A percentile compares a stretch with the other conserved stretches of the same genome.
Evolutionary conservation across 2,888 invertebrate genomes (phyloP).

Genomic region (Eupithecia vulgata): DNA sequence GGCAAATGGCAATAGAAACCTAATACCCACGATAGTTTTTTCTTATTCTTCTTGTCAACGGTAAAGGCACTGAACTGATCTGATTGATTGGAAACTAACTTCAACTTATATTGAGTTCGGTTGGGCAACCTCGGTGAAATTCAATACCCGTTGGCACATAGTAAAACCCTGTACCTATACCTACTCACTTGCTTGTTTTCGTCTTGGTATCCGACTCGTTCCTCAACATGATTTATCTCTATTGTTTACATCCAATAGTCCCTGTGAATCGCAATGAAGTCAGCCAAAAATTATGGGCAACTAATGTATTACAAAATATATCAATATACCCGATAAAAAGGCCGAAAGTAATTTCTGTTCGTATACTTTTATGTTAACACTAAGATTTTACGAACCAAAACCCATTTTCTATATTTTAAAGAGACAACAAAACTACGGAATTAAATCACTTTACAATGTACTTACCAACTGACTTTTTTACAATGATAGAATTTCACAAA

Average conservation of each 20-base stretch:
- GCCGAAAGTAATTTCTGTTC: too few relatives aligned
- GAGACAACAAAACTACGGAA: neutral
- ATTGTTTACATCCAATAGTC: neutral
- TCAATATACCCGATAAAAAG: too few relatives aligned
- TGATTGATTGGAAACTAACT: neutral
- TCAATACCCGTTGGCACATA: neutral
- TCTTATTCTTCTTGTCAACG: neutral
- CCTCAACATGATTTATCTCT: neutral
- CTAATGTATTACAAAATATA: too few relatives aligned
- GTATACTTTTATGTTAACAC: too few relatives aligned
- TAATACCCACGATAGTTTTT: neutral
- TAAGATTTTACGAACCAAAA: neutral
- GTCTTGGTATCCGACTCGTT: neutral
- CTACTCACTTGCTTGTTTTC: neutral
- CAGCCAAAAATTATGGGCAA: too few relatives aligned
- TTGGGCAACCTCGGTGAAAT: conserved; percentile 1
- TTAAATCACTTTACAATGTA: too few relatives aligned
- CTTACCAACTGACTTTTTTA: neutral
- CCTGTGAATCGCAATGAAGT: too few relatives aligned
- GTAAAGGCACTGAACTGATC: neutral
- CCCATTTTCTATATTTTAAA: neutral
- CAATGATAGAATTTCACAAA: neutral
- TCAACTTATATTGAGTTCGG: neutral
- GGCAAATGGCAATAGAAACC: too few relatives aligned
- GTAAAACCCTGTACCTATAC: neutral